phyloP scores from a whole-genome alignment of 2,113 vertebrate genomes.

The Arvicanthis niloticus region DNA sequence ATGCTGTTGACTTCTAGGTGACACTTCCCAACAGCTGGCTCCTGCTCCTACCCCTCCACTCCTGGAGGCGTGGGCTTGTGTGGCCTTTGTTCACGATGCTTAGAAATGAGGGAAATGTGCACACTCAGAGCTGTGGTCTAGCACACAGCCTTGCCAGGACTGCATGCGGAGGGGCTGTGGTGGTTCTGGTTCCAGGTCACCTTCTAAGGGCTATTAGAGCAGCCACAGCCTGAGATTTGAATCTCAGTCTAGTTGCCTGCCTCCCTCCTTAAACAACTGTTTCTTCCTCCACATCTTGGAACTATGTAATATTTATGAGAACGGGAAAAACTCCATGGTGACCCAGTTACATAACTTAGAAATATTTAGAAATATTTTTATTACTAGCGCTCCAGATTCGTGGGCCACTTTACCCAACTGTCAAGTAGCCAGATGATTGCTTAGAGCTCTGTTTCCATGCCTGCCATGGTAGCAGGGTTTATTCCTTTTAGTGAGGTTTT shows the following conservation, averaged over 20 bases:
- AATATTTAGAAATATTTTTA: slow-evolving; percentile 77
- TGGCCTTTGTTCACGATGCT: neutral
- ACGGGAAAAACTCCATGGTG: slow-evolving; percentile 82
- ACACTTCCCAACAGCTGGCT: slow-evolving; percentile 19
- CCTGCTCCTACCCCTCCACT: neutral
- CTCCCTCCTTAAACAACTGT: slow-evolving; percentile 62
- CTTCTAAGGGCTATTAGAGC: slow-evolving; percentile 41
- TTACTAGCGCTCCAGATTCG: slow-evolving; percentile 67
- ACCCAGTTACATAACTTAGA: slow-evolving; percentile 78
- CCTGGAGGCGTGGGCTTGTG: neutral
- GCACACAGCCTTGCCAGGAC: neutral
- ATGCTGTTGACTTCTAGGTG: neutral
- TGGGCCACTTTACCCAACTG: slow-evolving; percentile 50
- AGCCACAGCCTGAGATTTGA: slow-evolving; percentile 22
- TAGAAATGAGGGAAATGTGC: slow-evolving; percentile 43
- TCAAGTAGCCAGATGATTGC: slow-evolving; percentile 61
- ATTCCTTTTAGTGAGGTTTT: neutral
- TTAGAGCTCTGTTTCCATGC: slow-evolving; percentile 54
- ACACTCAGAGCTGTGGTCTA: neutral
- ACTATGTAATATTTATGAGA: slow-evolving; percentile 81
- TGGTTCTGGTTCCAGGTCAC: neutral
- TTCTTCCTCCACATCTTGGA: slow-evolving; percentile 47
- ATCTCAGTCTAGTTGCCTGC: slow-evolving; percentile 58
- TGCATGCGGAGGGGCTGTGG: neutral
- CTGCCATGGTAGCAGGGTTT: neutral